Percentiles rank a stretch among this genome's conserved stretches.
phyloP scores from a whole-genome alignment of 1,140 invertebrate species.

The Pseudomyrmex pallidus region DNA sequence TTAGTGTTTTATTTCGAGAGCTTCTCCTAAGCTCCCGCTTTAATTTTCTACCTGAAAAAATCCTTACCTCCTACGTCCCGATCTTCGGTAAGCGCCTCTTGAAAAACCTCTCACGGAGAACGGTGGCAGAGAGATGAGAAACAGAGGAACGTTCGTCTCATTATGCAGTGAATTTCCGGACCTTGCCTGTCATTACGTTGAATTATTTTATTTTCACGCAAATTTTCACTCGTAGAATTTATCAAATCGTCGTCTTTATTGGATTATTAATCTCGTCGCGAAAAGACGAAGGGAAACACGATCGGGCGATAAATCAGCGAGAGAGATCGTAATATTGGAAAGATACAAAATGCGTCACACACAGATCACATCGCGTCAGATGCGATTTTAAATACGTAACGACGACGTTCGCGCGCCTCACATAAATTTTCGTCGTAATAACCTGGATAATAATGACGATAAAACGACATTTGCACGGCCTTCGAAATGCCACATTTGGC shows the following conservation, averaged over 20 bases:
- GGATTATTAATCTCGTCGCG: not conserved
- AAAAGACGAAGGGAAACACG: not conserved
- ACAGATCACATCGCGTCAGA: too few species aligned
- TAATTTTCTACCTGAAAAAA: conserved; percentile 81
- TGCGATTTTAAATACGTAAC: conserved; percentile 3
- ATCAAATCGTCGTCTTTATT: conserved; percentile 11
- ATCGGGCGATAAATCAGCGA: not conserved
- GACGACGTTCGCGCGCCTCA: not conserved
- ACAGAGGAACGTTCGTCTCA: not conserved
- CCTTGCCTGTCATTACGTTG: not conserved
- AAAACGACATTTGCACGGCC: not conserved
- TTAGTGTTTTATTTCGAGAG: conserved; percentile 80
- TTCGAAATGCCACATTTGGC: conserved; percentile 15
- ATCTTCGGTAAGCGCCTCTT: conserved; percentile 46
- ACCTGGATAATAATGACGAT: conserved; percentile 20
- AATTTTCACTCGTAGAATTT: not conserved
- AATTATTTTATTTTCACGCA: not conserved
- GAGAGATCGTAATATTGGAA: not conserved
- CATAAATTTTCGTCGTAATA: not conserved
- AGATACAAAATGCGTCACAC: not conserved
- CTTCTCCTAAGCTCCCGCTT: conserved; percentile 77
- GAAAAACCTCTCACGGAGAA: conserved; percentile 11
- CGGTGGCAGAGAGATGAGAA: conserved; percentile 6
- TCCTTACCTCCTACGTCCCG: conserved; percentile 59
- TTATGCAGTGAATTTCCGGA: not conserved